phyloP scores from a whole-genome alignment of 2,113 vertebrate species.

The Podilymbus podiceps region DNA sequence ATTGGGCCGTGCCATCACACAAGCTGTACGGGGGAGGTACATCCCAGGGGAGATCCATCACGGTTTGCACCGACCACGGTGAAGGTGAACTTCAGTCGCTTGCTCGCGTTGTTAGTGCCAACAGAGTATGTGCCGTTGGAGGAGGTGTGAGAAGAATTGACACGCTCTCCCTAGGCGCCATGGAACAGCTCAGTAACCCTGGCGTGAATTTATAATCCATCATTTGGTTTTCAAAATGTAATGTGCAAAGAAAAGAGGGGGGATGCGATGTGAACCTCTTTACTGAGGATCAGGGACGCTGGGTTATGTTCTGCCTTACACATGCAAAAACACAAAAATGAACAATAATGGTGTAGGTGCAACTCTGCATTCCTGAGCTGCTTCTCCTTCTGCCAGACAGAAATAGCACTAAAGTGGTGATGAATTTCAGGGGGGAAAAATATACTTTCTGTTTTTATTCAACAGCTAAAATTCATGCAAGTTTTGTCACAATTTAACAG shows the following conservation, averaged over 20 bases:
- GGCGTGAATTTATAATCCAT: not conserved
- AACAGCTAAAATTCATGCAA: not conserved
- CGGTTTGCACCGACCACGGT: not conserved
- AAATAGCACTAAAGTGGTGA: not conserved
- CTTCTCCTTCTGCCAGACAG: not conserved
- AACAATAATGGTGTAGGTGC: not conserved
- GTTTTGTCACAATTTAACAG: not conserved
- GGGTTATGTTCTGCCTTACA: not conserved
- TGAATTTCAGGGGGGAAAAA: not conserved
- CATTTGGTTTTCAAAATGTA: not conserved
- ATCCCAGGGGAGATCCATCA: not conserved
- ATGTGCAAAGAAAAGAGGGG: not conserved
- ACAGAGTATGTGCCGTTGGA: not conserved
- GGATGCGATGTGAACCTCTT: not conserved
- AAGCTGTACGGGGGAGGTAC: not conserved
- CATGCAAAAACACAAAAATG: not conserved
- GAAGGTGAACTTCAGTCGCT: not conserved
- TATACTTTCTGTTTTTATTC: not conserved
- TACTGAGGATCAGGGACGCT: not conserved
- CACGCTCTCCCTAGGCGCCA: not conserved
- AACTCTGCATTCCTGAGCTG: not conserved
- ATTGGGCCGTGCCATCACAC: not conserved
- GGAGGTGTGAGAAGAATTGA: not conserved
- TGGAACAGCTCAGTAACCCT: not conserved
- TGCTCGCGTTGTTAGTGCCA: accelerated